Conservation (phyloP, 2,888 invertebrate genomes). For the Dicyrtomina minuta region DNA sequence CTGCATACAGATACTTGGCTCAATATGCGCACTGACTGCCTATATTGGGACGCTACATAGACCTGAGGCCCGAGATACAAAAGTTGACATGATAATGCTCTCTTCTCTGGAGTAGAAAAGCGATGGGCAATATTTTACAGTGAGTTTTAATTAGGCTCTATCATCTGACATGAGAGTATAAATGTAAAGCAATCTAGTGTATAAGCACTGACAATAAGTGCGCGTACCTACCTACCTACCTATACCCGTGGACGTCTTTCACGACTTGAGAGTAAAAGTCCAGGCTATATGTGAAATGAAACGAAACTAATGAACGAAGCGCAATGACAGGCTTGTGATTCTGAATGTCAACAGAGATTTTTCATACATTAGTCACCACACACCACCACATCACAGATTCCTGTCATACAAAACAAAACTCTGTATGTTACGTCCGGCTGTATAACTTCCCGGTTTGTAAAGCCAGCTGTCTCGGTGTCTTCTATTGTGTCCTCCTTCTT, state of each 20-base stretch:
- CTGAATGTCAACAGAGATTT: conserved; percentile 25
- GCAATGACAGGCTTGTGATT: background rate
- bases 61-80: no score
- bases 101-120: background rate
- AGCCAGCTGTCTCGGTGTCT: conserved; percentile 6
- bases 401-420: background rate
- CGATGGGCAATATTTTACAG: conserved; percentile 24
- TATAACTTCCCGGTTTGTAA: background rate
- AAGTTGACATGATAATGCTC: background rate
- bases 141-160: conserved; percentile 26
- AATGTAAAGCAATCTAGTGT: no score
- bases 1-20: background rate
- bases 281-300: background rate
- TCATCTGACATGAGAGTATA: background rate
- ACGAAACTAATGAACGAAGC: no score
- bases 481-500: no score
- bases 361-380: conserved; percentile 35
- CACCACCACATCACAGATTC: background rate
- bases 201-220: no score
- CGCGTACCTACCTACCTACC: no score
- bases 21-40: no score
- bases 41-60: no score
- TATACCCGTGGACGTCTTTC: no score
- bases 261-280: background rate
- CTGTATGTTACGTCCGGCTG: background rate